Evolutionary conservation across 2,888 invertebrate genomes (phyloP).

Genomic region (Mythimna vitellina): DNA sequence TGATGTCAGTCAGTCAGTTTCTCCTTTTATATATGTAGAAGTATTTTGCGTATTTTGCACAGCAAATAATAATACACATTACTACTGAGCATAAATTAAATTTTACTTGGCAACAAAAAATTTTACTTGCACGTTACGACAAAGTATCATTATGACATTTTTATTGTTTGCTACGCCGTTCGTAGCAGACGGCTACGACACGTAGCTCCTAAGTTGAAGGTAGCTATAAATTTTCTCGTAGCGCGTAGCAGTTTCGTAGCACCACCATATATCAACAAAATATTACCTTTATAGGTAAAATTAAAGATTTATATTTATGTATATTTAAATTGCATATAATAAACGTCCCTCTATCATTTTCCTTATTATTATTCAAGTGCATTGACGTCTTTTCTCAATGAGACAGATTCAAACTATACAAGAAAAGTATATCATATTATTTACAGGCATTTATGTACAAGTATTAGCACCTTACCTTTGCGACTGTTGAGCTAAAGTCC

Average conservation of each 20-base stretch:
- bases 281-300: constrained; percentile 8
- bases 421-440: constrained; percentile 23
- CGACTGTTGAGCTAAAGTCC: constrained; percentile 76
- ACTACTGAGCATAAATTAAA: constrained; percentile 1
- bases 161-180: constrained; percentile 48
- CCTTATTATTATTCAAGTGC: constrained; percentile 19
- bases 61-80: no score
- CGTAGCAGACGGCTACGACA: constrained; percentile 47
- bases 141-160: constrained; percentile 8
- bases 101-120: constrained; percentile 15
- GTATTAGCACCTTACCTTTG: constrained; percentile 77
- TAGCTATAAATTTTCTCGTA: constrained; percentile 54
- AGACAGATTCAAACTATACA: constrained; percentile 27
- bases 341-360: constrained; percentile 1
- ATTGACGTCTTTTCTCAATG: constrained; percentile 46
- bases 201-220: constrained; percentile 58
- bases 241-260: constrained; percentile 51
- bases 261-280: constrained; percentile 24
- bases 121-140: constrained; percentile 16
- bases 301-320: background rate
- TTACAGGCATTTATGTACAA: constrained; percentile 46
- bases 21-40: no score
- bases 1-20: no score
- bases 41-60: no score
- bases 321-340: constrained; percentile 4